Base-by-base conservation (phyloP, 1,140 invertebrate genomes). In the Dufourea novaeangliae region DNA sequence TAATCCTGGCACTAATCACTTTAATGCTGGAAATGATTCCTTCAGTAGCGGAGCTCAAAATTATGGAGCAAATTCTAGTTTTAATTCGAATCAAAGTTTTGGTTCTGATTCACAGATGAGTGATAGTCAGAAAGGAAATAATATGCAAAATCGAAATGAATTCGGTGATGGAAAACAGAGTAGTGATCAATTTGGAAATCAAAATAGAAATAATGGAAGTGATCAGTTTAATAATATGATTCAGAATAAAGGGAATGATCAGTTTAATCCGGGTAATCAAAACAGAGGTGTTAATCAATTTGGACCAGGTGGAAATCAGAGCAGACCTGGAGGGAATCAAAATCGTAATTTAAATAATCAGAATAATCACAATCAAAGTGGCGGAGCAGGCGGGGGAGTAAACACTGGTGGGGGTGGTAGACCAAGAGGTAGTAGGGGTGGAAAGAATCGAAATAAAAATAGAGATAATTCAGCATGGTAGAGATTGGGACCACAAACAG, bases 401-500 rank as follows among this genome's bases (percentile, higher is more conserved):
- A 78, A 63, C 17, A 41, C 20, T 52, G 32, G 32, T 29, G 59
- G 82, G 0, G 22, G 57, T 37, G 44, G 63, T 11, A 66, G 82
- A 57, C 5, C 37, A 27, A 81, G 88, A 34, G 87, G 88, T 7
- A 82, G 50, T 37, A 77, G 88, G 56, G 88, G 88, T 67, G 88
- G 88, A 44, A 88, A 88, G 46, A 88, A 88, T 63, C 81, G 87
- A 66, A 89, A 89, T 70, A 90, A 90, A 70, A 90, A 90, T 57
- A 79, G 80, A 27, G 87, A 88, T 25, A 84, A 72, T 68, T 72
- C 72, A 3, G 85, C 61, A 66, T 20, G 71, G 79, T 57, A 54
- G 87, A 32, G 84, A 83, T 59, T 88, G 86, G 88, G 87, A 89
- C 62, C 79, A 78, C 10, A 87, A 89, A 56, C 73, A 83, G 39